Evolutionary conservation across 2,888 invertebrate species (phyloP).

Genomic region (Morpho helenor): DNA sequence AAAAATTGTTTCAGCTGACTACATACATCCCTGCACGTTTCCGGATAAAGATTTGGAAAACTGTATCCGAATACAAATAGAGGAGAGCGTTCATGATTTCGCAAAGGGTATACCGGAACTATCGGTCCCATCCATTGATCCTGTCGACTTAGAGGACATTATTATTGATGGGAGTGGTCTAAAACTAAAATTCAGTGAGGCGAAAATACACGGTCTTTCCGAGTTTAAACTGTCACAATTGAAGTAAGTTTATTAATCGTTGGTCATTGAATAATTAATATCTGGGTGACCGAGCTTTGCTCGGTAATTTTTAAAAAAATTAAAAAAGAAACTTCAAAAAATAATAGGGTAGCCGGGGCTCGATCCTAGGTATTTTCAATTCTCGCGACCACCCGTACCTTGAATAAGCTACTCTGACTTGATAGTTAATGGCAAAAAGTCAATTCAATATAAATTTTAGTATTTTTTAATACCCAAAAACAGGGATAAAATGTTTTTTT

Average conservation of each 20-base stretch:
- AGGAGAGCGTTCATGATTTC: slow-evolving; percentile 46
- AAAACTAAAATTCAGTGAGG: slow-evolving; percentile 48
- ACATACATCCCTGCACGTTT: slow-evolving; percentile 53
- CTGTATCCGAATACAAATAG: slow-evolving; percentile 56
- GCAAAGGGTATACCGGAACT: slow-evolving; percentile 60
- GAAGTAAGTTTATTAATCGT: slow-evolving; percentile 42
- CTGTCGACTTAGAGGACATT: slow-evolving; percentile 56
- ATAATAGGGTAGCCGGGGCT: no score
- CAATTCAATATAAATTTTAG: no score
- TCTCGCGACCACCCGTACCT: no score
- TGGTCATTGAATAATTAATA: no score
- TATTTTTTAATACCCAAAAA: no score
- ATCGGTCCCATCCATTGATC: slow-evolving; percentile 59
- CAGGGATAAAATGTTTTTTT: no score
- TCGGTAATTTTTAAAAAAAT: no score
- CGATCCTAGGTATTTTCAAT: no score
- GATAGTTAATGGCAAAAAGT: no score
- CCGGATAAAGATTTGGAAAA: slow-evolving; percentile 36
- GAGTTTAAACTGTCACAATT: slow-evolving; percentile 44
- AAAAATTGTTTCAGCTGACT: slow-evolving; percentile 51
- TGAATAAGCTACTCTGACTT: no score
- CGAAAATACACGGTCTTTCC: slow-evolving; percentile 56
- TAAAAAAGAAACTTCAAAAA: no score
- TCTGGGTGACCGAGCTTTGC: no score
- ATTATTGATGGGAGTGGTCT: slow-evolving; percentile 58